Conservation (phyloP, 2,888 invertebrate genomes). For the Dilophus febrilis region DNA sequence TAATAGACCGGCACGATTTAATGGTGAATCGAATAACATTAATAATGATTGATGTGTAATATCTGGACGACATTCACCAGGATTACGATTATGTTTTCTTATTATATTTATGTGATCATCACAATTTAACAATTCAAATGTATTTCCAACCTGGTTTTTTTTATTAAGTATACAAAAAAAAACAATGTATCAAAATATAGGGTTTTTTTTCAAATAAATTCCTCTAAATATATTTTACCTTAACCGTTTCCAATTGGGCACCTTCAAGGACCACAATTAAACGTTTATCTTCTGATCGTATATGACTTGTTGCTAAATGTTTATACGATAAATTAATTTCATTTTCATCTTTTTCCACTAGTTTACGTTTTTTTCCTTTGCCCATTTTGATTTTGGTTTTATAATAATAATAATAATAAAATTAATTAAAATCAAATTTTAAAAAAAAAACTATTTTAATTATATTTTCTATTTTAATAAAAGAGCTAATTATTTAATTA, state of each 20-base stretch:
- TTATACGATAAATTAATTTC: slow-evolving; percentile 65
- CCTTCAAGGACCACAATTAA: slow-evolving; percentile 84
- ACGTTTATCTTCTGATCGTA: slow-evolving; percentile 73
- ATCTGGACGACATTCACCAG: slow-evolving; percentile 83
- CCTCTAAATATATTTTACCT: slow-evolving; percentile 38
- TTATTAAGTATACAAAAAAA: slow-evolving; percentile 1
- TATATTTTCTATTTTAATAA: too few species aligned
- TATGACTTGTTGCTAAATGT: slow-evolving; percentile 59
- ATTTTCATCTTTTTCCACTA: slow-evolving; percentile 41
- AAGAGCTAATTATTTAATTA: too few species aligned
- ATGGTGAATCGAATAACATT: slow-evolving; percentile 93
- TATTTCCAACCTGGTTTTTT: slow-evolving; percentile 55
- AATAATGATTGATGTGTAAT: slow-evolving; percentile 94
- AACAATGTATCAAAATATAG: too few species aligned
- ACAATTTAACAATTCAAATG: slow-evolving; percentile 82
- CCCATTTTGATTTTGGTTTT: too few species aligned
- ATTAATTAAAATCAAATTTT: too few species aligned
- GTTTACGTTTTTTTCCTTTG: slow-evolving; percentile 31
- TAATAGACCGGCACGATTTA: slow-evolving; percentile 88
- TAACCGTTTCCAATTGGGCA: slow-evolving; percentile 90
- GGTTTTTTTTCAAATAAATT: not conserved
- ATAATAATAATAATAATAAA: too few species aligned
- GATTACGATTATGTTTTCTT: slow-evolving; percentile 72
- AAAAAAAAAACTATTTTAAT: too few species aligned
- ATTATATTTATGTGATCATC: slow-evolving; percentile 80